Evolutionary conservation across 2,888 invertebrate species (phyloP).

Genomic region (Uloborus plumipes): DNA sequence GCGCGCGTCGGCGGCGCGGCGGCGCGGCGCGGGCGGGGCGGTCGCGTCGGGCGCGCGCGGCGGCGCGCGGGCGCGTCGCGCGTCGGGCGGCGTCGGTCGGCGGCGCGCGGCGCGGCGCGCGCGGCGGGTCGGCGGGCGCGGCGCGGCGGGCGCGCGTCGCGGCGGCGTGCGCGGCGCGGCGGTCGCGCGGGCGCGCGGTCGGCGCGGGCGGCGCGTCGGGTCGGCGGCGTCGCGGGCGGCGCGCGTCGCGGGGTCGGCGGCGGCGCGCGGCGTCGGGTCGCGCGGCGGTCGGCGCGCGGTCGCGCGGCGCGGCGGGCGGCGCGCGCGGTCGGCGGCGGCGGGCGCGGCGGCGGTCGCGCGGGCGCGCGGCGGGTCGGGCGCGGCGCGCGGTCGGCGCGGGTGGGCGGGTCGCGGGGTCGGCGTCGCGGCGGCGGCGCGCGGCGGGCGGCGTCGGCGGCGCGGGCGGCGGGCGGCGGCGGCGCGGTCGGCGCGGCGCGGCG

Average conservation of each 20-base stretch:
- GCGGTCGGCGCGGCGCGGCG: background rate
- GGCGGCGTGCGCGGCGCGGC: background rate
- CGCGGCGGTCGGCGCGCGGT: background rate
- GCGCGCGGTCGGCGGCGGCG: background rate
- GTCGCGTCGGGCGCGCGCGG: background rate
- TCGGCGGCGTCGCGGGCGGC: background rate
- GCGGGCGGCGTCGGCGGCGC: background rate
- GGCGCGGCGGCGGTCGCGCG: background rate
- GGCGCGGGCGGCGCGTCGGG: background rate
- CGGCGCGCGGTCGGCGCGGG: background rate
- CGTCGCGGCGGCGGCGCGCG: background rate
- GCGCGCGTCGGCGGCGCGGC: background rate
- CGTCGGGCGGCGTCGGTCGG: background rate
- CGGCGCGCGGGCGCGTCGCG: background rate
- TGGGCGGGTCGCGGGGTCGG: background rate
- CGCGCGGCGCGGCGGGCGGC: background rate
- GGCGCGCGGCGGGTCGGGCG: background rate
- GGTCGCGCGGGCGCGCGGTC: background rate
- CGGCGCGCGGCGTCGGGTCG: background rate
- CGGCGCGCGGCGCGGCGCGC: background rate
- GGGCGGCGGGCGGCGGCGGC: background rate
- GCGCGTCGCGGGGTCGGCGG: background rate
- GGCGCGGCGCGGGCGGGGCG: background rate
- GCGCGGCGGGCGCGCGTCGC: background rate
- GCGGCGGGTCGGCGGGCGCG: background rate